Base-by-base conservation (phyloP, 2,113 vertebrate genomes). In the Hipposideros armiger region DNA sequence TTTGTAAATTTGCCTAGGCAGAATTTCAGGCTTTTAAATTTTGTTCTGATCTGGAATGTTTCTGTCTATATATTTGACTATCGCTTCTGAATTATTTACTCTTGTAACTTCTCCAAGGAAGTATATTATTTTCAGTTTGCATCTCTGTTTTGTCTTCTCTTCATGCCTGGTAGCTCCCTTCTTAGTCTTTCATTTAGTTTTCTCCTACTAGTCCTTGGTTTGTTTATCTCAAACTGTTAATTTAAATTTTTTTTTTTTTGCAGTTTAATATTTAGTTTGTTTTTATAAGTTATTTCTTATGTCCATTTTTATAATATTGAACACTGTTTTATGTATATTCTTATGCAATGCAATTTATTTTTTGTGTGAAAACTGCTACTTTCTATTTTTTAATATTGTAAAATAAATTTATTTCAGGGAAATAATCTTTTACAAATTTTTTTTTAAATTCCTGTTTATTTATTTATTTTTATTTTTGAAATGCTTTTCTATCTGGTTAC, bases 11-110 rank as follows among this genome's bases (percentile, higher is more conserved):
- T 67, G 5, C 2, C 4, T 40, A 30, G 45, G 32, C 28, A 85
- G 70, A 90, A 70, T 19, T 72, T 96, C 1, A 87, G 0, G 6
- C 78, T 76, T 76, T 94, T 66, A 16, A 72, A 36, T 89, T 87
- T 45, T 94, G n/a, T 96, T 87, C n/a, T 72, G 24, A 50, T 52
- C 20, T 87, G 26, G 14, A 96, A 19, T 88, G 20, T 86, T 89
- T 90, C 66, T 91, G 11, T 42, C 11, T 73, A 3, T 70, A 16
- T 56, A 3, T 92, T 73, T 93, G 50, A 45, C 15, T 64, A 28
- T 74, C 19, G 70, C 11, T 84, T 91, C 32, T 89, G 32, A 90
- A 66, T 26, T 83, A 62, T 60, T 97, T 74, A 28, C 19, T 74
- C 13, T 66, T 89, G 58, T 56, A 52, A 73, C 64, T 82, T 86